Evolutionary conservation across 2,113 vertebrate genomes (phyloP), one percentile per base, ranked within the genome.

Genomic region (Sylvietta virens): DNA sequence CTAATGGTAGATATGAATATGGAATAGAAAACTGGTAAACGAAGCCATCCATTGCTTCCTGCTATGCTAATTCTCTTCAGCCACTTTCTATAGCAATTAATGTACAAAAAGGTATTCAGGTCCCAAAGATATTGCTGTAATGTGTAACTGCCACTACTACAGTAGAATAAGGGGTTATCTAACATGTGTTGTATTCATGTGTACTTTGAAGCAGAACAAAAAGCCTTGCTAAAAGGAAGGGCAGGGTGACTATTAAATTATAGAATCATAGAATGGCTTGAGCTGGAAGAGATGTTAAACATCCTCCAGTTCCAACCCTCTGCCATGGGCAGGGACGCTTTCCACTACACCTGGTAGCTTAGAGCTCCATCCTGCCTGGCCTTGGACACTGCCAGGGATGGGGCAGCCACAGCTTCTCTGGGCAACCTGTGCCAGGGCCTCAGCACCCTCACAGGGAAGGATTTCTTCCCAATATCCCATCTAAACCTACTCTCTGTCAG

Each of bases 301-400:
- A 23, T 27, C 21, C 35, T 7, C 12, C 6, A 5, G 3, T 40
- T 47, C 53, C 54, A 54, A 3, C 5, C 14, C 10, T 4, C 45
- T 76, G 30, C 40, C 16, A 1, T 40, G 53, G 26, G 23, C 44
- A 73, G 51, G 51, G 24, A 13, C n/a, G 22, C 11, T 11, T 67
- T 35, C 5, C 47, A 47, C 40, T 19, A 2, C 0, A 1, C 4
- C 54, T 76, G 17, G 8, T 0, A 4, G 45, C 30, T 76, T 11
- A 7, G 8, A 82, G 53, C 17, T 21, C 11, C 24, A 10, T 53
- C 61, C 37, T 69, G 0, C 2, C n/a, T 19, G 24, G 20, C 9
- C n/a, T 53, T n/a, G n/a, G 8, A 9, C 24, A 27, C 13, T 67
- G 10, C 24, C 45, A 53, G 30, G 53, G 7, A 53, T 45, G 28